phyloP scores from a whole-genome alignment of 2,113 vertebrate genomes.

The Acrocephalus arundinaceus region DNA sequence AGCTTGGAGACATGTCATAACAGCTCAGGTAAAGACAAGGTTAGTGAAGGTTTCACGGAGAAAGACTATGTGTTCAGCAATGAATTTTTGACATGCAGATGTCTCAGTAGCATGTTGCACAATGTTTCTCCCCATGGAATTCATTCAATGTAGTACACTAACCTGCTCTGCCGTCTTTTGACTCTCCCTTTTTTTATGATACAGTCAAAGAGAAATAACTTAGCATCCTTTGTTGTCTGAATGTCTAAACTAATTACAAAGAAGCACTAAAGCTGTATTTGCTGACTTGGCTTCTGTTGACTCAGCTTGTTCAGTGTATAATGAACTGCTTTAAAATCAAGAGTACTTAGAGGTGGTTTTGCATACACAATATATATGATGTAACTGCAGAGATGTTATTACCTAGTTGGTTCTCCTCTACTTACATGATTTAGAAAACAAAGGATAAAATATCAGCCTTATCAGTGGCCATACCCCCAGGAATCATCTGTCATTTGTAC shows the following conservation, averaged over 20 bases:
- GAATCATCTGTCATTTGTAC: not conserved
- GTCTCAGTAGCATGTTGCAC: not conserved
- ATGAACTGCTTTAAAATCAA: constrained; percentile 11
- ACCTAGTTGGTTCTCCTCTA: not conserved
- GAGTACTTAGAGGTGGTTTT: not conserved
- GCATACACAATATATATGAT: not conserved
- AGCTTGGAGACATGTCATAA: not conserved
- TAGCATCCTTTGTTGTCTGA: not conserved
- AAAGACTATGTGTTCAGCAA: not conserved
- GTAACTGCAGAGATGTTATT: not conserved
- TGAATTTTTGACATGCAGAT: not conserved
- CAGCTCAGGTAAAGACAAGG: not conserved
- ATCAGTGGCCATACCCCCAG: not conserved
- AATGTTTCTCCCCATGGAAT: not conserved
- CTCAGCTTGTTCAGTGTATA: not conserved
- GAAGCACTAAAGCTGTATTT: not conserved
- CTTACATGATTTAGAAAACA: not conserved
- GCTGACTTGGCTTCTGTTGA: constrained; percentile 2
- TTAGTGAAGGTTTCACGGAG: not conserved
- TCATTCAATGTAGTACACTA: not conserved
- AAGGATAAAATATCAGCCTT: not conserved
- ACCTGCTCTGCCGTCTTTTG: constrained; percentile 19
- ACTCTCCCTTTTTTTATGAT: constrained; percentile 15
- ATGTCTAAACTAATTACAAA: constrained; percentile 12
- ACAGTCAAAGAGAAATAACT: constrained; percentile 2